Base-by-base conservation (phyloP, 2,797 vertebrate genomes). In the Alauda arvensis region DNA sequence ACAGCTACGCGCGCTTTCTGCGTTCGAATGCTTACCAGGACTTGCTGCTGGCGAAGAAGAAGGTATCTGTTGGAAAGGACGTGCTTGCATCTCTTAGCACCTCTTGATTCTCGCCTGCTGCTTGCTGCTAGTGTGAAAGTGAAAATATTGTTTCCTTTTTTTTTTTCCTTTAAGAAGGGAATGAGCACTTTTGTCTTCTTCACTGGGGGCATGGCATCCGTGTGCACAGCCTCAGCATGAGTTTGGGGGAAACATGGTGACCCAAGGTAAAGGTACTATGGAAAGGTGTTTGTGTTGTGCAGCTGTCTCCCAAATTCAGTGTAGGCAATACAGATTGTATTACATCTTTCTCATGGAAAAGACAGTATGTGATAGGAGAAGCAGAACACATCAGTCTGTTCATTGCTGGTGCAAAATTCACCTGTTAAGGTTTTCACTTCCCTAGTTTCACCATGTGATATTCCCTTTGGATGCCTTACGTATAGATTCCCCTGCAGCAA, bases 1-100 rank as follows among this genome's bases (percentile, higher is more conserved):
- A 99, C 98, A 99, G 98, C 97, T 99, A 99, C 42, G 98, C 98
- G 60, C 98, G 99, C 92, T 99, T 99, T 96, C 97, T 99, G 95
- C 98, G 99, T 92, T 99, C 99, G 14, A 99, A 96, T 59, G 98
- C 98, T 94, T 99, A 99, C 97, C 99, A 99, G 97, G 99, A 99
- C 96, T 97, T 99, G 95, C 93, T 99, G 96, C 96, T 98, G 95
- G 98, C 98, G 57, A 98, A 98, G 95, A 99, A 99, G 98, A 99
- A 99, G 98, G 99, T 99, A 98, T 96, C 92, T 95, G 84, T 95
- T 95, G 95, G 95, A 94, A 96, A 96, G 96, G 95, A 96, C 90
- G 29, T 94, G 95, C 96, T 97, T 95, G 95, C 95, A 91, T 94
- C 94, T 93, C 94, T 95, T 93, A 94, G 95, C 95, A 89, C 94